phyloP scores from a whole-genome alignment of 2,888 invertebrate genomes.

The Lochmaea crataegi region DNA sequence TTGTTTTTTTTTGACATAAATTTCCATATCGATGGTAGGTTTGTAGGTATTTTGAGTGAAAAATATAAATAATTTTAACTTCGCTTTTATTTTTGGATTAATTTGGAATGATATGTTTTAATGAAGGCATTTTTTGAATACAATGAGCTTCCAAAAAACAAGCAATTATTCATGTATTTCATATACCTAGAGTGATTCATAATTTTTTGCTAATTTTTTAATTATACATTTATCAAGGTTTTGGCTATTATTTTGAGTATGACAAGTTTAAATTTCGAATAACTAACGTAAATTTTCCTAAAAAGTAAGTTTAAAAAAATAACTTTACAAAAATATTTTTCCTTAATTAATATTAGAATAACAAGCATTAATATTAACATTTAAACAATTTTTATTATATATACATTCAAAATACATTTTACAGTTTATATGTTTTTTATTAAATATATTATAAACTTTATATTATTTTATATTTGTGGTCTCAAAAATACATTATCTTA shows the following conservation, averaged over 20 bases:
- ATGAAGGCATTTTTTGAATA: slow-evolving; percentile 20
- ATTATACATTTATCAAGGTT: background rate
- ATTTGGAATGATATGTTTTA: slow-evolving; percentile 29
- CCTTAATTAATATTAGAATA: no score
- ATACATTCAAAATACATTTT: no score
- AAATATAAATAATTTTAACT: background rate
- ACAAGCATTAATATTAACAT: no score
- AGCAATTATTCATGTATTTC: slow-evolving; percentile 2
- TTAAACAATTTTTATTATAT: no score
- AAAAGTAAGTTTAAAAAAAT: no score
- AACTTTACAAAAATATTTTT: background rate
- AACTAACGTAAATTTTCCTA: no score
- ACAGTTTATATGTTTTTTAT: no score
- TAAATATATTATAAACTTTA: no score
- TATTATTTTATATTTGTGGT: no score
- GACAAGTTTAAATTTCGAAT: background rate
- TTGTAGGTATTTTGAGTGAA: background rate
- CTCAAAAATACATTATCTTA: no score
- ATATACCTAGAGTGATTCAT: background rate
- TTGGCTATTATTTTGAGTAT: background rate
- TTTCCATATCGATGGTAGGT: background rate
- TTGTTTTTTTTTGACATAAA: no score
- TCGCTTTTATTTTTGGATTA: slow-evolving; percentile 2
- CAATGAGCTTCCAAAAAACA: slow-evolving; percentile 3
- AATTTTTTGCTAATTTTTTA: background rate